Base-by-base conservation (phyloP, 2,797 vertebrate genomes). In the Tarsius wallacei region DNA sequence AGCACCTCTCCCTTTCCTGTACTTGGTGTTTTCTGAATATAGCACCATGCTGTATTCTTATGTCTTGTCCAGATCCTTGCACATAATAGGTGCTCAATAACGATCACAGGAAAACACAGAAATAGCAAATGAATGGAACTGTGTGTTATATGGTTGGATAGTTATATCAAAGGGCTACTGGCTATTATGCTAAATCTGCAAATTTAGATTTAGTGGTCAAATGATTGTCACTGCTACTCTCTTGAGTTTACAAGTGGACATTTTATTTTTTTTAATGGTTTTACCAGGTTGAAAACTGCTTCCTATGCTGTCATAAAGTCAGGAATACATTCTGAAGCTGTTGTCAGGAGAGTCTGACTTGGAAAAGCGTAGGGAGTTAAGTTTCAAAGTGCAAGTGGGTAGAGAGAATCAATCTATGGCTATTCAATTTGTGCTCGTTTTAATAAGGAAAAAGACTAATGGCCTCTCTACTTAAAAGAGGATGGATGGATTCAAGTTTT, bases 391-490 rank as follows among this genome's bases (percentile, higher is more conserved):
- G 2, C 11, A n/a, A 28, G 31, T 49, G 59, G 87, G 90, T n/a
- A 78, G 73, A 84, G 5, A 93, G 36, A 84, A 80, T 93, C 66
- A 87, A 61, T 77, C 70, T 83, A 80, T 90, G 24, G 51, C 78
- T 93, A 47, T 91, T 89, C 74, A 90, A 15, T 73, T n/a, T 24
- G 14, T 95, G 0, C 63, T 73, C 70, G 66, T 87, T 97, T 98
- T 96, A 98, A 95, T 97, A 83, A 91, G 36, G 12, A 91, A 94
- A 97, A 74, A 96, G 77, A 97, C n/a, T 93, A 95, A 97, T 88
- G 86, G 78, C 77, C 70, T 96, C 53, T 76, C 82, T n/a, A 81
- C 64, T 90, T 31, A 55, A 97, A 96, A 64, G 8, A 96, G 85
- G 78, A 91, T 82, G 26, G n/a, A 91, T 97, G 22, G 47, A 22